Percentiles rank a stretch among this genome's conserved stretches.
phyloP scores from a whole-genome alignment of 1,140 invertebrate genomes.

The Brachionus calyciflorus region DNA sequence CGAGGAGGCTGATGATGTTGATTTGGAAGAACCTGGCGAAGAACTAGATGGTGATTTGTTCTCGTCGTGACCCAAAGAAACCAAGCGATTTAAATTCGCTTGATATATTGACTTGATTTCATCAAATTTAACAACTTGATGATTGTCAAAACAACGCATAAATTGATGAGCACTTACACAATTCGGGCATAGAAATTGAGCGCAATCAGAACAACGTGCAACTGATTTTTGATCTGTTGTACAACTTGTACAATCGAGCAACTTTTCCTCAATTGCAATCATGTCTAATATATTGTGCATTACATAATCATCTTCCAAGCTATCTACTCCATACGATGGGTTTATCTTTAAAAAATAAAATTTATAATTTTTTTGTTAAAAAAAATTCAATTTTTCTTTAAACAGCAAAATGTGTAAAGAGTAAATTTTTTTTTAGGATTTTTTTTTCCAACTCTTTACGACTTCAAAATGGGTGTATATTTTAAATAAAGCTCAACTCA shows the following conservation, averaged over 20 bases:
- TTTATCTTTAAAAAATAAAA: not conserved
- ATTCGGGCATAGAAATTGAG: constrained; percentile 84
- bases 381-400: too few species aligned
- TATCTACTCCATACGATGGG: constrained; percentile 65
- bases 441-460: too few species aligned
- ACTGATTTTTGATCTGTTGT: constrained; percentile 83
- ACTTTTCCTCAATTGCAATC: constrained; percentile 71
- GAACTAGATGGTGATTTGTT: constrained; percentile 1
- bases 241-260: constrained; percentile 78
- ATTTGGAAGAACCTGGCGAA: not conserved
- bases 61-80: not conserved
- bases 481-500: too few species aligned
- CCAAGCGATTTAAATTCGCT: not conserved
- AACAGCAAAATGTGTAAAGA: not conserved
- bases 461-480: too few species aligned
- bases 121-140: constrained; percentile 61
- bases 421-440: constrained; percentile 27
- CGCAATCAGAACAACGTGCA: constrained; percentile 84
- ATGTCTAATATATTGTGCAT: constrained; percentile 79
- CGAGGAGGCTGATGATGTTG: constrained; percentile 67
- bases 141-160: constrained; percentile 89
- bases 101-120: constrained; percentile 23
- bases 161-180: constrained; percentile 86
- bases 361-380: too few species aligned
- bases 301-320: constrained; percentile 76